Percentiles rank a stretch among this genome's conserved stretches.
phyloP scores from a whole-genome alignment of 2,113 vertebrate genomes.

The Lepus americanus region DNA sequence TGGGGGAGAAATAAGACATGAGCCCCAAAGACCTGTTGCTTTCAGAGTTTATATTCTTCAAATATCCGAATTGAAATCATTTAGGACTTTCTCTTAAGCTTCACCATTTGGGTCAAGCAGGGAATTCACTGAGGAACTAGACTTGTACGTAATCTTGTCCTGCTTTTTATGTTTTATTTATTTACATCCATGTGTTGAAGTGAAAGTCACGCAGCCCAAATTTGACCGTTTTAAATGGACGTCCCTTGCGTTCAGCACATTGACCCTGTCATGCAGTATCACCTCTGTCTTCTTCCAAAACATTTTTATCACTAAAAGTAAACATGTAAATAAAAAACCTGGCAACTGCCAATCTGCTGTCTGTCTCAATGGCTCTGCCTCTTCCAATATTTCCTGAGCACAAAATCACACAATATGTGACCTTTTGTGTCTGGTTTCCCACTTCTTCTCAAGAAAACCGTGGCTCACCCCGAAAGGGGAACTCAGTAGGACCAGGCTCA shows the following conservation, averaged over 20 bases:
- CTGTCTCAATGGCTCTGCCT: background rate
- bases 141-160: background rate
- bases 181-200: background rate
- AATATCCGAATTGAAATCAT: background rate
- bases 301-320: background rate
- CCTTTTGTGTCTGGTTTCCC: background rate
- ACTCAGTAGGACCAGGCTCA: background rate
- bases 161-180: background rate
- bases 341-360: rapidly evolving
- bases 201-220: background rate
- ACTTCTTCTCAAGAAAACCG: conserved; percentile 42
- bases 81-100: background rate
- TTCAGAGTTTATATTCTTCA: background rate
- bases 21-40: background rate
- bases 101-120: background rate
- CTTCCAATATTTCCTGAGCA: background rate
- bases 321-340: too few species aligned
- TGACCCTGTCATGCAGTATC: background rate
- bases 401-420: background rate
- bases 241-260: background rate
- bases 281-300: background rate
- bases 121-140: background rate
- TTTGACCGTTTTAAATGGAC: background rate
- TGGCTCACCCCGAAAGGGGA: conserved; percentile 34
- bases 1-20: background rate